Evolutionary conservation across 2,797 vertebrate genomes (phyloP).

Genomic region (Enteromius thamalakanensis): DNA sequence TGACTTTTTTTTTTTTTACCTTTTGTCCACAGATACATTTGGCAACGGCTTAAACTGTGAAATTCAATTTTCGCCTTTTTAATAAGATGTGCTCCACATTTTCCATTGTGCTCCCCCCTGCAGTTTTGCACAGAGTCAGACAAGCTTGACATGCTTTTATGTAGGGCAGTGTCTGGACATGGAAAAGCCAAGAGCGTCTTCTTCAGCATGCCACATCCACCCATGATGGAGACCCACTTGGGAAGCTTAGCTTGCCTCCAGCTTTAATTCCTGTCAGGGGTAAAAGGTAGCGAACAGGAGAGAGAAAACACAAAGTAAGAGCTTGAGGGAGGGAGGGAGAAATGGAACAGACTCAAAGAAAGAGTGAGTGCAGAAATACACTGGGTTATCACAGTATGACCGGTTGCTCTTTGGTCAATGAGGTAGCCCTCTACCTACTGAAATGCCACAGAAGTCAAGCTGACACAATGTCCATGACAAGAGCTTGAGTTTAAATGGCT

Average conservation of each 20-base stretch:
- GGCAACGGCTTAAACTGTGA: slow-evolving; percentile 10
- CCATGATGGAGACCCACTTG: slow-evolving; percentile 44
- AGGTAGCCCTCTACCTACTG: slow-evolving; percentile 25
- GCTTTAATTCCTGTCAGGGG: slow-evolving; percentile 34
- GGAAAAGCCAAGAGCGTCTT: slow-evolving; percentile 28
- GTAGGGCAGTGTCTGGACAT: slow-evolving; percentile 27
- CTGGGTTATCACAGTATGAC: slow-evolving; percentile 29
- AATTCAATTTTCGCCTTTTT: slow-evolving; percentile 27
- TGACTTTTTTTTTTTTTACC: not conserved
- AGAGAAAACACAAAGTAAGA: not conserved
- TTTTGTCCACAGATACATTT: slow-evolving; percentile 18
- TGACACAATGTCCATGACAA: slow-evolving; percentile 24
- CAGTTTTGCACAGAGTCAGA: slow-evolving; percentile 34
- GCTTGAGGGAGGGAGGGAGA: not conserved
- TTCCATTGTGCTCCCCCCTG: slow-evolving; percentile 9
- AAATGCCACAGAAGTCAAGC: slow-evolving; percentile 27
- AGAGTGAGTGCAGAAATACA: slow-evolving; percentile 4
- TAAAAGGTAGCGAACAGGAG: not conserved
- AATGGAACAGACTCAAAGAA: not conserved
- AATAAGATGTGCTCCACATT: slow-evolving; percentile 37
- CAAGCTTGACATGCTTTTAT: slow-evolving; percentile 48
- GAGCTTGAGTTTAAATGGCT: slow-evolving; percentile 1
- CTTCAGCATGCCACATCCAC: slow-evolving; percentile 27
- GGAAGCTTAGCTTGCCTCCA: slow-evolving; percentile 35
- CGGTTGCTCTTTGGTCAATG: slow-evolving; percentile 17